Evolutionary conservation across 2,113 vertebrate genomes (phyloP).

Genomic region (Paraplagusia blochii): DNA sequence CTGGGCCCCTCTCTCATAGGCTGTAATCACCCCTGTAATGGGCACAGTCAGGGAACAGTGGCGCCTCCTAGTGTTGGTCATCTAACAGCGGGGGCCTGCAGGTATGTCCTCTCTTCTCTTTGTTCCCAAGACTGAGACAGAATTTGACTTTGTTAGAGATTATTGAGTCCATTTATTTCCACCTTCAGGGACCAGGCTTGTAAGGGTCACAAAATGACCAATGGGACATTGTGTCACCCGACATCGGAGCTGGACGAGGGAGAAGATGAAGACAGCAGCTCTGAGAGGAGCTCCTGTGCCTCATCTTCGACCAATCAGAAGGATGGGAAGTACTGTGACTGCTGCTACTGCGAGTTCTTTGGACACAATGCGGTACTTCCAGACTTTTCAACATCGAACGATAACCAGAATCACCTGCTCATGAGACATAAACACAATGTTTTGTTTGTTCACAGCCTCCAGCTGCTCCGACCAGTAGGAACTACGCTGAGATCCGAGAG

Average conservation of each 20-base stretch:
- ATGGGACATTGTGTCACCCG: constrained; percentile 86
- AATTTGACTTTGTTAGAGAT: background rate
- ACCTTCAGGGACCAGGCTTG: constrained; percentile 87
- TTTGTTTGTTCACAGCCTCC: constrained; percentile 80
- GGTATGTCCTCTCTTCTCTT: constrained; percentile 73
- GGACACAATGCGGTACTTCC: constrained; percentile 94
- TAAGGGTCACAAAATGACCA: constrained; percentile 94
- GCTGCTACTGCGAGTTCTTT: constrained; percentile 99
- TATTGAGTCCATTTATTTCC: background rate
- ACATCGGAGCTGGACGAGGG: constrained; percentile 91
- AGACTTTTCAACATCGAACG: background rate
- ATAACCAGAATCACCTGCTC: background rate
- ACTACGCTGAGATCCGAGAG: constrained; percentile 97
- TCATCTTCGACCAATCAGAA: constrained; percentile 96
- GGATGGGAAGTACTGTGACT: constrained; percentile 98
- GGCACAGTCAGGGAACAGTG: constrained; percentile 84
- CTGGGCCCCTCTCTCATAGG: constrained; percentile 82
- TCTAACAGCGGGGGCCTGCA: constrained; percentile 82
- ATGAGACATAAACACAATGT: background rate
- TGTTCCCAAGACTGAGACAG: background rate
- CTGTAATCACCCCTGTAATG: constrained; percentile 91
- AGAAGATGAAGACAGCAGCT: constrained; percentile 98
- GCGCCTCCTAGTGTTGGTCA: constrained; percentile 79
- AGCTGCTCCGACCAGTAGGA: constrained; percentile 95
- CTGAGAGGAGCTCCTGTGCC: constrained; percentile 96